phyloP scores from a whole-genome alignment of 2,888 invertebrate genomes.

The Ophion slaviceki region DNA sequence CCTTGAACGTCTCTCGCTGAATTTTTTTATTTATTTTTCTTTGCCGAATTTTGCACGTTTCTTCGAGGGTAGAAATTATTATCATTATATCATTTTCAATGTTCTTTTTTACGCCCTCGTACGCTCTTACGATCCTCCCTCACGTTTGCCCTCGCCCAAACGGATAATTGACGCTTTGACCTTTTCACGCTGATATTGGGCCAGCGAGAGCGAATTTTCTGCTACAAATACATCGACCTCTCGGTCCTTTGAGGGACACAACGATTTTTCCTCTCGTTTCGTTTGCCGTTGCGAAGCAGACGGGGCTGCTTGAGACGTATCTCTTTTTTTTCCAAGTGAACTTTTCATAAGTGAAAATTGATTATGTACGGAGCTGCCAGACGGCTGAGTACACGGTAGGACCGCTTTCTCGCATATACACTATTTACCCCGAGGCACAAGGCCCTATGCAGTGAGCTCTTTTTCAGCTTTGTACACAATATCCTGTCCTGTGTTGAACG shows the following conservation, averaged over 20 bases:
- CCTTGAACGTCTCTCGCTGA: not conserved
- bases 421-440: not conserved
- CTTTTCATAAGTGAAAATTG: not conserved
- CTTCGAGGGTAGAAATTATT: not conserved
- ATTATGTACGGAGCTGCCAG: not conserved
- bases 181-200: not conserved
- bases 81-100: not conserved
- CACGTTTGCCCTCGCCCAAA: not conserved
- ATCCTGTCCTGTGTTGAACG: not conserved
- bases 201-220: not conserved
- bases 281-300: not conserved
- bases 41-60: not conserved
- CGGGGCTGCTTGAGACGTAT: not conserved
- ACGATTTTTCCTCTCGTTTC: not conserved
- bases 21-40: constrained; percentile 15
- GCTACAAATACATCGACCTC: not conserved
- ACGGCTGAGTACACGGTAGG: not conserved
- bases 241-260: not conserved
- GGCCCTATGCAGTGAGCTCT: not conserved
- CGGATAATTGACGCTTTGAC: not conserved
- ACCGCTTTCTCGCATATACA: not conserved
- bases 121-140: not conserved
- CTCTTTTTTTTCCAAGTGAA: not conserved
- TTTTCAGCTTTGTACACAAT: not conserved
- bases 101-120: not conserved